phyloP scores from a whole-genome alignment of 2,888 invertebrate genomes.

The Nebria brevicollis region DNA sequence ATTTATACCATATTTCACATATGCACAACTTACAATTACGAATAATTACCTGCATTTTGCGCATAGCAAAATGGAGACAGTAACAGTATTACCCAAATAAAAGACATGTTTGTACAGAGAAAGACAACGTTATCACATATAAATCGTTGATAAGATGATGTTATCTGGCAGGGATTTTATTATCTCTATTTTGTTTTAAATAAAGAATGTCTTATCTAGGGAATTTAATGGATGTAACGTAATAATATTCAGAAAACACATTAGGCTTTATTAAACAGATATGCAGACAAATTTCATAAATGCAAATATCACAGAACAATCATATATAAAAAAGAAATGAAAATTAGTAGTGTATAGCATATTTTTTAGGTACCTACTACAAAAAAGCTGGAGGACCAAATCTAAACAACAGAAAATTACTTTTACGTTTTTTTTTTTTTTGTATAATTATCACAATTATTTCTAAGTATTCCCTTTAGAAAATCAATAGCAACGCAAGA shows the following conservation, averaged over 20 bases:
- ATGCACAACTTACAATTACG: background rate
- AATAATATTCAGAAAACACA: slow-evolving; percentile 16
- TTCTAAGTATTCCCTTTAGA: background rate
- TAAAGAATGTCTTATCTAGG: no score
- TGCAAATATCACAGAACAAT: slow-evolving; percentile 43
- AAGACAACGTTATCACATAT: no score
- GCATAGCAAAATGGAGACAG: background rate
- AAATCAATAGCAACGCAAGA: background rate
- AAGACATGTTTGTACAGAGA: background rate
- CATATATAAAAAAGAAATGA: slow-evolving; percentile 23
- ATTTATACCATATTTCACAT: background rate
- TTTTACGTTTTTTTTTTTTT: no score
- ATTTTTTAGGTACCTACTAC: background rate
- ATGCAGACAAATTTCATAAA: slow-evolving; percentile 36
- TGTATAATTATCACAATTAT: slow-evolving; percentile 16
- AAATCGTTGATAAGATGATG: no score
- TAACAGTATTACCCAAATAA: background rate
- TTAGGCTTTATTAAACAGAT: slow-evolving; percentile 39
- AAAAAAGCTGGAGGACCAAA: background rate
- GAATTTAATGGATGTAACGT: no score
- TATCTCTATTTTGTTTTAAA: no score
- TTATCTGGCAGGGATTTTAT: no score
- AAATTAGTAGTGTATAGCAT: slow-evolving; percentile 3
- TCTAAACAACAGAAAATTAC: background rate
- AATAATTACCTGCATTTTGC: background rate